These are phyloP conservation scores for Apteryx owenii DNA, from an alignment of 2,113 vertebrate species.

Conservation along the genomic window DNA sequence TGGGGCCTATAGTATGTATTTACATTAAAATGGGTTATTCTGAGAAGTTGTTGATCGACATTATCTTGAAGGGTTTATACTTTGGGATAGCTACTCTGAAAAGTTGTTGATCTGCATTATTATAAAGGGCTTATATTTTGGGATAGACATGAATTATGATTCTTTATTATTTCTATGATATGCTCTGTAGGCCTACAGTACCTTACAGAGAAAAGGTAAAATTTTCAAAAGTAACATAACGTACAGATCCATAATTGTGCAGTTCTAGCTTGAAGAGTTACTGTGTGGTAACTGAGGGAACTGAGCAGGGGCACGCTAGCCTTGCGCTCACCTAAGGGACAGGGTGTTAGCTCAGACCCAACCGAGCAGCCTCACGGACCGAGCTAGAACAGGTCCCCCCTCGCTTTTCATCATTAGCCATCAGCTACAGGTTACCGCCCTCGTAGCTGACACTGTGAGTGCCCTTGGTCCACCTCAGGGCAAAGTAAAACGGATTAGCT, in stretches of 20 bases:
- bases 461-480: too few species aligned
- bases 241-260: background rate
- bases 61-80: background rate
- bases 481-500: too few species aligned
- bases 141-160: background rate
- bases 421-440: too few species aligned
- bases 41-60: background rate
- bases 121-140: background rate
- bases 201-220: background rate
- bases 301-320: accelerated
- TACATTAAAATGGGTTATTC: background rate
- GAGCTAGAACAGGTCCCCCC: too few species aligned
- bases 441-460: too few species aligned
- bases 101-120: background rate
- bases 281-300: background rate
- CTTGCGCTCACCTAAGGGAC: background rate
- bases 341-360: accelerated
- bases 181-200: background rate
- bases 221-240: background rate
- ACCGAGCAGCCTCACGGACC: too few species aligned
- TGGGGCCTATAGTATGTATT: background rate
- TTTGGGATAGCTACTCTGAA: background rate
- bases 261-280: background rate
- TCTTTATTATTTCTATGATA: background rate
- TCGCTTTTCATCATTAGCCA: too few species aligned